Evolutionary conservation across 2,797 vertebrate species (phyloP).

Genomic region (Dendrocincla tyrannina): DNA sequence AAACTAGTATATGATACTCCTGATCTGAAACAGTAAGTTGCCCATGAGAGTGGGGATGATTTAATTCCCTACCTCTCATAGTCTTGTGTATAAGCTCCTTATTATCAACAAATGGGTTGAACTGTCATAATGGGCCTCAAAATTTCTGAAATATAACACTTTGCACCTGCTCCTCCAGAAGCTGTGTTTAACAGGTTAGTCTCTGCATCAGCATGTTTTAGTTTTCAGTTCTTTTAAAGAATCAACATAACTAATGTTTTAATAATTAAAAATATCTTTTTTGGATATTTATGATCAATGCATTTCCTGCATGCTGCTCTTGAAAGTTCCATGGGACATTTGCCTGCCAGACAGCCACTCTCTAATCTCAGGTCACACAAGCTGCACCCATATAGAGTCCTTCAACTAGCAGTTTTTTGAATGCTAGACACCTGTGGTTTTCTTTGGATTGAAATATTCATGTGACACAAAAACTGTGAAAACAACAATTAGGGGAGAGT

Average conservation of each 20-base stretch:
- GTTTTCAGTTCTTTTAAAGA: not conserved
- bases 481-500: not conserved
- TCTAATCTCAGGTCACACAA: not conserved
- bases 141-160: not conserved
- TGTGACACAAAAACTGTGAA: not conserved
- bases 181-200: not conserved
- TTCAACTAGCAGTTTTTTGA: not conserved
- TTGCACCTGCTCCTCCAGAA: not conserved
- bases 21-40: not conserved
- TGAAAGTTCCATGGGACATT: not conserved
- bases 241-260: not conserved
- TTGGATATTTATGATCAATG: not conserved
- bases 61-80: not conserved
- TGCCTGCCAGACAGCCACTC: not conserved
- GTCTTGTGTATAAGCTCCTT: not conserved
- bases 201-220: not conserved
- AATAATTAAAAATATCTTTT: not conserved
- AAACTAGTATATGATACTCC: not conserved
- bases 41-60: not conserved
- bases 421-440: not conserved
- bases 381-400: not conserved
- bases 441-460: not conserved
- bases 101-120: not conserved
- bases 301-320: rapidly evolving
- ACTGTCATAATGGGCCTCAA: not conserved